Base-by-base conservation (phyloP, 2,888 invertebrate genomes). In the Nomada ferruginata region DNA sequence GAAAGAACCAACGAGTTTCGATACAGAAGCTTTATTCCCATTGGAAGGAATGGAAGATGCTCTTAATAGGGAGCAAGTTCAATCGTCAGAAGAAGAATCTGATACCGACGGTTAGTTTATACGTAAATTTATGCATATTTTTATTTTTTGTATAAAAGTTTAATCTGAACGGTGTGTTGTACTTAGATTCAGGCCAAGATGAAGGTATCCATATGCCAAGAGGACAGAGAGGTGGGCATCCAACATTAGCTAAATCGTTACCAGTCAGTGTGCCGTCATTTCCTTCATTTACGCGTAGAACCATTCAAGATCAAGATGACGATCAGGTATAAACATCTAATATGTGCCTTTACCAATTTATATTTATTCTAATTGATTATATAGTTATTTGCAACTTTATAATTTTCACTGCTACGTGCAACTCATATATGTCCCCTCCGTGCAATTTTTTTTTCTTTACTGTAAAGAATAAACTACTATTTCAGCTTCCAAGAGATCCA, bases 251-350 rank as follows among this genome's bases (percentile, higher is more conserved):
- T 60, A 96, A 96, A 92, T 97, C 97, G 85, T 94, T 97, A 91
- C 97, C 97, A 55, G 96, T 97, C 92, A 96, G 96, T 92, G 96
- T 97, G 94, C 97, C 97, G 72, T 94, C 93, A 77, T 96, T 96
- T 91, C 94, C 95, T 63, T 89, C 91, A 13, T 91, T 90, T 66
- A 86, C 89, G 85, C 88, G 90, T 86, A 91, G 95, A 85, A 91
- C 94, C 89, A 83, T 89, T 71, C 90, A 91, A 60, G 93, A 93
- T 18, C 91, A 92, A 65, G 94, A 94, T 63, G 96, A 96, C 74
- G 96, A 95, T 80, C 94, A 95, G 91, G 96, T 95, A 91, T 93
- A 94, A 93, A 77, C 42, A 52, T 23, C 11, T 36, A 50, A 52
- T 18, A 57, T 50, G 20, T 13, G n/a, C 44, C 13, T 63, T 20